Conservation (phyloP, 1,140 invertebrate species). For the Sitophilus oryzae region DNA sequence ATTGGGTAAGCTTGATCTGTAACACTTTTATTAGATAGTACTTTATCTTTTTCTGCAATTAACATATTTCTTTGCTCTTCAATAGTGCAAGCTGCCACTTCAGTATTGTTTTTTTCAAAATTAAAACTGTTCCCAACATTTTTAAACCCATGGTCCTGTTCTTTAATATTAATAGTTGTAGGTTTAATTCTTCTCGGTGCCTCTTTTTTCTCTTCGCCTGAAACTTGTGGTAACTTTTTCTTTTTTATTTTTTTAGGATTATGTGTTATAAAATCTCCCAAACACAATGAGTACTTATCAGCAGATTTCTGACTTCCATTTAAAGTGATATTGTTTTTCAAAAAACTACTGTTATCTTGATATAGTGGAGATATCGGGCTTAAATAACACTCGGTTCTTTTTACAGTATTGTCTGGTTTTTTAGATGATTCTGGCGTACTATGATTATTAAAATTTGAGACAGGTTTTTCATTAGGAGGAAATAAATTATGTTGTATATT, state of each 20-base stretch:
- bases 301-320: conserved; percentile 7
- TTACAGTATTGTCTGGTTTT: conserved; percentile 4
- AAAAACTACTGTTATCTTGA: conserved; percentile 17
- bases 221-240: conserved; percentile 18
- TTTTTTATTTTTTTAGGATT: conserved; percentile 28
- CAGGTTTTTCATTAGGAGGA: too few species aligned
- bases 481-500: too few species aligned
- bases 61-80: conserved; percentile 26
- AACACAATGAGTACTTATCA: conserved; percentile 27
- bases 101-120: conserved; percentile 26
- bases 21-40: conserved; percentile 18
- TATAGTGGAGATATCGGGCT: conserved; percentile 37
- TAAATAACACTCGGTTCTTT: conserved; percentile 9
- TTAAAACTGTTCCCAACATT: conserved; percentile 36
- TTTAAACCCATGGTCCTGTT: conserved; percentile 14
- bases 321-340: conserved; percentile 10
- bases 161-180: conserved; percentile 30
- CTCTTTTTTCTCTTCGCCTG: conserved; percentile 8
- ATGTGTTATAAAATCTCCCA: conserved; percentile 38
- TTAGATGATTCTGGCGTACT: conserved; percentile 27
- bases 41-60: conserved; percentile 30
- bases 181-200: conserved; percentile 35
- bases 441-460: not conserved
- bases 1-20: not conserved
- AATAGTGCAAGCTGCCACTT: conserved; percentile 17